Conservation (phyloP, 2,113 vertebrate species). For the Xenopus borealis region DNA sequence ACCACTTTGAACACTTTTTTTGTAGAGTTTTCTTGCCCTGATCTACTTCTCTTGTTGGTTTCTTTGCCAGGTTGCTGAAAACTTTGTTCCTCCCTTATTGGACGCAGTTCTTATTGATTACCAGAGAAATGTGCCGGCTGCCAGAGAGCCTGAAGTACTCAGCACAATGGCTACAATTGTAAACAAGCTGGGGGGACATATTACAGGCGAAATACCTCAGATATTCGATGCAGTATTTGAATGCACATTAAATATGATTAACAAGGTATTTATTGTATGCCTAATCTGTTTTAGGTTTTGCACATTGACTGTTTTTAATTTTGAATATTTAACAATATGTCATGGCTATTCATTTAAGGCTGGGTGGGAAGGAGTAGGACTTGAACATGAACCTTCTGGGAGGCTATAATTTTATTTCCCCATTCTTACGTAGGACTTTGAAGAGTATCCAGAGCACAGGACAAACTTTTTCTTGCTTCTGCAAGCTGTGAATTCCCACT, state of each 20-base stretch:
- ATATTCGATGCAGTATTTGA: constrained; percentile 99
- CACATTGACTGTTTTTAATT: too few species aligned
- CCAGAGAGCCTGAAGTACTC: constrained; percentile 95
- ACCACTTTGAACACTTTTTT: too few species aligned
- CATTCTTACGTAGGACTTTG: constrained; percentile 79
- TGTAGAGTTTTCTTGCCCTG: too few species aligned
- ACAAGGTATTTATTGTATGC: constrained; percentile 74
- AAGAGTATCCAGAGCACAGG: constrained; percentile 96
- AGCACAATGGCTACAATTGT: constrained; percentile 99
- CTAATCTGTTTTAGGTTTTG: too few species aligned
- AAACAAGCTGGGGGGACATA: constrained; percentile 95
- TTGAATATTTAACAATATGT: too few species aligned
- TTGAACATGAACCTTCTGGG: too few species aligned
- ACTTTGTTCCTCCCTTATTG: constrained; percentile 94
- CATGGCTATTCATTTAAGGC: too few species aligned
- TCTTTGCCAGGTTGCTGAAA: constrained; percentile 85
- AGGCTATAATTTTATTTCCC: too few species aligned
- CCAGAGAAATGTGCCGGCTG: constrained; percentile 94
- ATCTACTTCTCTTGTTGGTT: too few species aligned
- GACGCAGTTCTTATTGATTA: constrained; percentile 98
- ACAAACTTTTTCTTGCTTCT: constrained; percentile 98
- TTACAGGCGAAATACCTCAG: constrained; percentile 97
- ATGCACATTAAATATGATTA: constrained; percentile 99
- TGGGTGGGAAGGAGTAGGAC: too few species aligned
- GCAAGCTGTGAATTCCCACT: constrained; percentile 97